These are phyloP conservation scores for Lysandra bellargus DNA, from an alignment of 2,888 invertebrate genomes.

Conservation along the genomic window DNA sequence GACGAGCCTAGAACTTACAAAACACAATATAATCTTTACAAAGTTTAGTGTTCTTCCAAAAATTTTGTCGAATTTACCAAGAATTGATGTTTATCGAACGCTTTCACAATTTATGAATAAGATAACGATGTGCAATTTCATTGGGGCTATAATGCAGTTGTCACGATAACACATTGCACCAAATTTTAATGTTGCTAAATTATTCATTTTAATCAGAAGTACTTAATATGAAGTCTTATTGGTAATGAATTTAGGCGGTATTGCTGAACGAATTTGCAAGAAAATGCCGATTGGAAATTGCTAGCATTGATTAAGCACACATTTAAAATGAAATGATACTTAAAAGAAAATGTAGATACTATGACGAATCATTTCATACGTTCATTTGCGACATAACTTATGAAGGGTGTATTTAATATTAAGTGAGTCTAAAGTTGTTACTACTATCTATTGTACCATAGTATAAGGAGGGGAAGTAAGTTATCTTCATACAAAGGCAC, in stretches of 20 bases:
- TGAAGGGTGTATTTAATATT: too few species aligned
- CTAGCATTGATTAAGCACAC: background rate
- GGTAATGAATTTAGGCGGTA: background rate
- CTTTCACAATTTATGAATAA: conserved; percentile 1
- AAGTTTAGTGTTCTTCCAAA: background rate
- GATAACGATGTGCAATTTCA: conserved; percentile 7
- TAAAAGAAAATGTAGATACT: background rate
- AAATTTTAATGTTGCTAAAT: conserved; percentile 2
- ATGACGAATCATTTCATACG: too few species aligned
- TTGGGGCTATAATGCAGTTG: background rate
- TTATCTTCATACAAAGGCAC: too few species aligned
- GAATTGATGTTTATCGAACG: conserved; percentile 11
- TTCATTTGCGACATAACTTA: too few species aligned
- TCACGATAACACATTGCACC: conserved; percentile 31
- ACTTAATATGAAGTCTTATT: background rate
- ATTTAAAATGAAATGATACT: background rate
- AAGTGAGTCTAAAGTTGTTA: too few species aligned
- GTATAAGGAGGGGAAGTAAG: too few species aligned
- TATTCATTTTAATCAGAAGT: background rate
- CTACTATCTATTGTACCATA: too few species aligned
- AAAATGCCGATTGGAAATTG: background rate
- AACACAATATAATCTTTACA: background rate
- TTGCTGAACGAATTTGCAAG: background rate
- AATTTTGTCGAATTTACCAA: background rate
- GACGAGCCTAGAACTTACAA: background rate